These are phyloP conservation scores for Ooceraea biroi DNA, from an alignment of 1,140 invertebrate genomes.

Conservation along the genomic window DNA sequence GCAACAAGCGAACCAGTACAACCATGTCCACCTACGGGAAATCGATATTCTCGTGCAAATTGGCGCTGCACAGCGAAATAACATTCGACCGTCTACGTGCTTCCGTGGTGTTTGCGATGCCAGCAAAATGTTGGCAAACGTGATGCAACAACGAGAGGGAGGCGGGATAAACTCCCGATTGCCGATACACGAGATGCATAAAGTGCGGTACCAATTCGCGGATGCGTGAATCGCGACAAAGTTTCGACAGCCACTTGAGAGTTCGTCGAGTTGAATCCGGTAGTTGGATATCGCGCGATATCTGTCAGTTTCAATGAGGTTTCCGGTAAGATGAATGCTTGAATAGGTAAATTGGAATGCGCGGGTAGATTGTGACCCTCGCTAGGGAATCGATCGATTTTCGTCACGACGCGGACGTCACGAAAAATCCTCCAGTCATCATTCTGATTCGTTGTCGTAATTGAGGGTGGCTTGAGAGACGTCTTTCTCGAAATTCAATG, in stretches of 20 bases:
- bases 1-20: background rate
- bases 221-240: background rate
- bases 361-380: background rate
- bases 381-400: background rate
- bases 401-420: background rate
- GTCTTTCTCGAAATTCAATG: background rate
- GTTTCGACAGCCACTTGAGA: slow-evolving; percentile 25
- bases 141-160: background rate
- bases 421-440: background rate
- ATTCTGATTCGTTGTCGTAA: background rate
- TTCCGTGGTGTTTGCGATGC: background rate
- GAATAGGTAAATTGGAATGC: background rate
- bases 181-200: background rate
- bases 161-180: background rate
- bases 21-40: too few species aligned
- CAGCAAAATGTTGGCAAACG: background rate
- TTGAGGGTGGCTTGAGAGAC: background rate
- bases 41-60: background rate
- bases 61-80: background rate
- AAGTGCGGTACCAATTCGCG: background rate
- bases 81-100: background rate
- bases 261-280: background rate
- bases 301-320: background rate
- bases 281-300: background rate
- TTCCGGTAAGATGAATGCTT: background rate